Percentiles rank a stretch among this genome's conserved stretches.
These are phyloP conservation scores for Netelia virgata DNA, from an alignment of 2,888 invertebrate species.

Conservation along the genomic window DNA sequence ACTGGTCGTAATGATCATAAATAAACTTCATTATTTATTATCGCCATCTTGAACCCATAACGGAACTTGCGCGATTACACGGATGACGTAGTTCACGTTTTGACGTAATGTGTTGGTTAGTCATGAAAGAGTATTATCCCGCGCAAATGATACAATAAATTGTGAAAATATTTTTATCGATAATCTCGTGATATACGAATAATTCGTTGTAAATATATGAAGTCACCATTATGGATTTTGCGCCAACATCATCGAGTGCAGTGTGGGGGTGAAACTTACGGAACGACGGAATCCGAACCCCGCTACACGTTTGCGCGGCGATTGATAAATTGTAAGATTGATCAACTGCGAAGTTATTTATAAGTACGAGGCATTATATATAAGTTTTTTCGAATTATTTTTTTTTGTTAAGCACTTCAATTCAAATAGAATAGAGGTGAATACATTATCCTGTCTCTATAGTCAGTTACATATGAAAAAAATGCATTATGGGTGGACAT, in stretches of 20 bases:
- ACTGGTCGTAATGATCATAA: slow-evolving; percentile 30
- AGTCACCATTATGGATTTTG: slow-evolving; percentile 78
- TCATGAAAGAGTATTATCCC: slow-evolving; percentile 64
- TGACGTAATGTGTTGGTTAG: slow-evolving; percentile 60
- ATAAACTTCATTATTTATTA: slow-evolving; percentile 66
- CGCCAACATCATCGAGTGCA: slow-evolving; percentile 75
- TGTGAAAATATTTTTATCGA: slow-evolving; percentile 65
- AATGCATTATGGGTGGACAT: slow-evolving; percentile 79
- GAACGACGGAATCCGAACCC: slow-evolving; percentile 64
- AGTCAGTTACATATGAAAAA: slow-evolving; percentile 56
- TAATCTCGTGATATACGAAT: slow-evolving; percentile 49
- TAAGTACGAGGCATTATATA: slow-evolving; percentile 35
- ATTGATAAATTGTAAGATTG: slow-evolving; percentile 71
- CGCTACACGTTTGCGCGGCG: slow-evolving; percentile 71
- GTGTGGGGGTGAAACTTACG: slow-evolving; percentile 71
- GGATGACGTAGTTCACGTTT: slow-evolving; percentile 72
- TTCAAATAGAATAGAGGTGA: slow-evolving; percentile 36
- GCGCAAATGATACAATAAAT: slow-evolving; percentile 69
- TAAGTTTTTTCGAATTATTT: slow-evolving; percentile 57
- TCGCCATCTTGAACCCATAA: slow-evolving; percentile 77
- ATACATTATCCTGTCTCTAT: slow-evolving; percentile 37
- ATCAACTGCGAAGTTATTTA: slow-evolving; percentile 55
- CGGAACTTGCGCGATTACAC: slow-evolving; percentile 74
- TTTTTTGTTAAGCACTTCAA: slow-evolving; percentile 43
- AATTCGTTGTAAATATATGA: slow-evolving; percentile 57